phyloP scores from a whole-genome alignment of 2,113 vertebrate genomes.

The Noturus placidus region DNA sequence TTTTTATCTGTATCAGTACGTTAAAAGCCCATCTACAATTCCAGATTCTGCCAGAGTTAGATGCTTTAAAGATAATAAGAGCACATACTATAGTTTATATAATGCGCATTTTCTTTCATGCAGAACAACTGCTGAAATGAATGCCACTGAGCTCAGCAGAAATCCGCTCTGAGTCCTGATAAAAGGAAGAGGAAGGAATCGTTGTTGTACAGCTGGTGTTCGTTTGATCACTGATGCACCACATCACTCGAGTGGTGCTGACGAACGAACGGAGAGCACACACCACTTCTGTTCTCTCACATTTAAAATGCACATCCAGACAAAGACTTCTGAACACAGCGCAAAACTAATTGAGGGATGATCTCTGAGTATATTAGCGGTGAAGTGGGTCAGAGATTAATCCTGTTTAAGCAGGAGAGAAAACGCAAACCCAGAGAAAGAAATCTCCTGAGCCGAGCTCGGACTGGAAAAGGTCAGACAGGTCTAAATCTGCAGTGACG shows the following conservation, averaged over 20 bases:
- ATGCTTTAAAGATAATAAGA: neutral
- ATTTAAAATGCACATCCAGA: conserved; percentile 9
- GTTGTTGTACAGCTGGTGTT: conserved; percentile 33
- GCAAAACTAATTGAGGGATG: neutral
- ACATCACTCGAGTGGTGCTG: conserved; percentile 9
- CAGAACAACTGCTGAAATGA: neutral
- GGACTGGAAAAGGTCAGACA: conserved; percentile 7
- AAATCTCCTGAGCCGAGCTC: neutral
- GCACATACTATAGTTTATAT: neutral
- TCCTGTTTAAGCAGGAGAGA: neutral
- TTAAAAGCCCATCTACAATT: neutral
- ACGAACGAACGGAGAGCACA: neutral
- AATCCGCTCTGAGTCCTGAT: conserved; percentile 40
- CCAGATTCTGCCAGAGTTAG: neutral
- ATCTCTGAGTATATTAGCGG: neutral
- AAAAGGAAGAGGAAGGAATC: conserved; percentile 34
- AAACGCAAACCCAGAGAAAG: neutral
- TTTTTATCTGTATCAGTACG: neutral
- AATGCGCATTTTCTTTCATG: neutral
- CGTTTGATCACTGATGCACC: conserved; percentile 31
- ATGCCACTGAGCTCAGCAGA: conserved; percentile 24
- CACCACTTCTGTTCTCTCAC: neutral
- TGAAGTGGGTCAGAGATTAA: neutral
- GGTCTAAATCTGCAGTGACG: neutral
- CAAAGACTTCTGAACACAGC: neutral